Evolutionary conservation across 1,140 invertebrate genomes (phyloP), one percentile per base, ranked within the genome.

Genomic region (Harlomillsia oculata): DNA sequence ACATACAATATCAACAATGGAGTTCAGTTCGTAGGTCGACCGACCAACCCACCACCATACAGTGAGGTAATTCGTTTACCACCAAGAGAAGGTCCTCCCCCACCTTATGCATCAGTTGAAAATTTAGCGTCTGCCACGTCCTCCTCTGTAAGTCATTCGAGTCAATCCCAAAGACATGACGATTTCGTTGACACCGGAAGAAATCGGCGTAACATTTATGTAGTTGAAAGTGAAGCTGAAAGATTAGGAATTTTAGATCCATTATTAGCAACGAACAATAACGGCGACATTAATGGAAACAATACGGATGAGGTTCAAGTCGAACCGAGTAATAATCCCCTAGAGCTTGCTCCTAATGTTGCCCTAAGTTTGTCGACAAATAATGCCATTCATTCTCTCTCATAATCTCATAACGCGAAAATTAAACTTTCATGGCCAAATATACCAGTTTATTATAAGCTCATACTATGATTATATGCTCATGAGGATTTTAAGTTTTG

Each of bases 11-110:
- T 73, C 25, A 72, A 72, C 57, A 72, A 72, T 60, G 72, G 70
- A n/a, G 69, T 73, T 3, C 70, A 73, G 59, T 69, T 73, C 64
- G 68, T 74, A 21, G 70, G 71, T 21, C 53, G 69, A 40, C 68
- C 71, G 11, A 60, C 70, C 1, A 69, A 73, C 51, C 78, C 78
- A 1, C 78, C 78, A 0, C 76, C 78, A 0, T 80, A 80, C 62
- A 74, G 70, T 20, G 76, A 79, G 60, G 72, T 77, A 0, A 70
- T 76, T 61, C 64, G 72, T 8, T 68, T 72, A 39, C 72, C 72
- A 21, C 70, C 71, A 0, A 40, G 67, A 20, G 77, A 78, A 52
- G 76, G 76, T 3, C 77, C 78, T 0, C 78, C 78, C 2, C 78
- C 78, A 0, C 75, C 77, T 14, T 79, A 80, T 56, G 60, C 74